Conservation (phyloP, 1,140 invertebrate species). For the Matsumurasca onukii region DNA sequence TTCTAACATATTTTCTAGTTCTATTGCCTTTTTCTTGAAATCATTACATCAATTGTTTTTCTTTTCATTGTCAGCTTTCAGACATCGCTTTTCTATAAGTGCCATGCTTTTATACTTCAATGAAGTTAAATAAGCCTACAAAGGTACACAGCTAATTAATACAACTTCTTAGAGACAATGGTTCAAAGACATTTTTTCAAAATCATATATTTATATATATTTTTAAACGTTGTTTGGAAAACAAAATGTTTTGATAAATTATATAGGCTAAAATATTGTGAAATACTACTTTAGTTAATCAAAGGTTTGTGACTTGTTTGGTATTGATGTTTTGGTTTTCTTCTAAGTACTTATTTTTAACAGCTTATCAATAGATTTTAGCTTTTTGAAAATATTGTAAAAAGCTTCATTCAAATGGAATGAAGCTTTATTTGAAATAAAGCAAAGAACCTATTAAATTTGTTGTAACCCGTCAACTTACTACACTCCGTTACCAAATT, state of each 20-base stretch:
- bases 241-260: no score
- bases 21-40: slow-evolving; percentile 9
- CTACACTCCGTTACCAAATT: slow-evolving; percentile 11
- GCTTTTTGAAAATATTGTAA: not conserved
- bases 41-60: slow-evolving; percentile 14
- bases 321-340: not conserved
- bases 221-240: no score
- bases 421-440: not conserved
- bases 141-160: slow-evolving; percentile 1
- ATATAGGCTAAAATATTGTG: no score
- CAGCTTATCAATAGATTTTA: not conserved
- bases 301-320: not conserved
- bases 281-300: not conserved
- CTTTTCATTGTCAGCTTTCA: slow-evolving; percentile 10
- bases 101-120: not conserved
- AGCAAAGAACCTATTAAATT: not conserved
- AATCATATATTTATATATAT: no score
- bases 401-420: not conserved
- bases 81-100: not conserved
- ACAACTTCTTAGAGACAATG: not conserved
- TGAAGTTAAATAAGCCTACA: not conserved
- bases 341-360: not conserved
- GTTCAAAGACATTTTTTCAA: not conserved
- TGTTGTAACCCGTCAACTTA: no score
- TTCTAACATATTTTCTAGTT: slow-evolving; percentile 12